phyloP scores from a whole-genome alignment of 1,140 invertebrate species.

The Brachionus rubens region DNA sequence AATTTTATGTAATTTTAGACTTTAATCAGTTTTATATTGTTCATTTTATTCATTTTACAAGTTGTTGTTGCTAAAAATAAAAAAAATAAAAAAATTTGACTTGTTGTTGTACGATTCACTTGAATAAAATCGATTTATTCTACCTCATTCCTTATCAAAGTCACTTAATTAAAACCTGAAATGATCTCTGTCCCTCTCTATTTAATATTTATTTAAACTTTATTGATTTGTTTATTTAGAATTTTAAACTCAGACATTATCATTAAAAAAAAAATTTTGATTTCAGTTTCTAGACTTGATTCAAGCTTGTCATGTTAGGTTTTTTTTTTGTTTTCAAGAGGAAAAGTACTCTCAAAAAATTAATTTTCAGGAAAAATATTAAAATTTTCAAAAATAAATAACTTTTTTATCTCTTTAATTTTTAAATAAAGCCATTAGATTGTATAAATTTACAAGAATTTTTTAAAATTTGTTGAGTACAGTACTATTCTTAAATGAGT shows the following conservation, averaged over 20 bases:
- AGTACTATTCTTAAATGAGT: too few relatives aligned
- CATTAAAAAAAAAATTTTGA: background rate
- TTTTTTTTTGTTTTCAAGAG: too few relatives aligned
- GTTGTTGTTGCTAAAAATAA: background rate
- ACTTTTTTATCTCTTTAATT: too few relatives aligned
- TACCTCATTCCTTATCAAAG: conserved; percentile 33
- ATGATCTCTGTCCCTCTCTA: conserved; percentile 1
- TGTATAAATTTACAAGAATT: too few relatives aligned
- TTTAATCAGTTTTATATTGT: conserved; percentile 43
- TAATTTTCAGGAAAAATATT: too few relatives aligned
- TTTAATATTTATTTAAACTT: background rate
- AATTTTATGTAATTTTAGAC: conserved; percentile 38
- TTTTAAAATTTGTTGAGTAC: too few relatives aligned
- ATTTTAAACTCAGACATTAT: conserved; percentile 5
- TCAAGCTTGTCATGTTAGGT: conserved; percentile 31
- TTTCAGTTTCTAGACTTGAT: background rate
- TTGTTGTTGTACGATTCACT: too few relatives aligned
- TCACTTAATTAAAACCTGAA: conserved; percentile 35
- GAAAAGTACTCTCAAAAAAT: too few relatives aligned
- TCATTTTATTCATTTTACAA: background rate
- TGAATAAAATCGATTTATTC: too few relatives aligned
- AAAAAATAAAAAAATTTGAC: too few relatives aligned
- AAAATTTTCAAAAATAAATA: too few relatives aligned
- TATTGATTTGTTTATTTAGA: conserved; percentile 10
- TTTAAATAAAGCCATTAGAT: too few relatives aligned